Evolutionary conservation across 2,888 invertebrate genomes (phyloP).

Genomic region (Patella pellucida): DNA sequence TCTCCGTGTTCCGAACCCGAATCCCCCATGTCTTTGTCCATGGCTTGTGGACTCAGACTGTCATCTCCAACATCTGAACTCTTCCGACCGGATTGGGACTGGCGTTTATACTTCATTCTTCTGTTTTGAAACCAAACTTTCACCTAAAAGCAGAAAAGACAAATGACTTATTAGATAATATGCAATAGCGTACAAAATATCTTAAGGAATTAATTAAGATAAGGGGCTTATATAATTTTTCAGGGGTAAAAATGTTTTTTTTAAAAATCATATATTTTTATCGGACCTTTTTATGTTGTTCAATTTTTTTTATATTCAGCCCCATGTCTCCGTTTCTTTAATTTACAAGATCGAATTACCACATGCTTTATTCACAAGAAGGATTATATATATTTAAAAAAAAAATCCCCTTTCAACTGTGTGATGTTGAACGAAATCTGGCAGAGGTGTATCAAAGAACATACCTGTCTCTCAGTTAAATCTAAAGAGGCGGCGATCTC

Average conservation of each 20-base stretch:
- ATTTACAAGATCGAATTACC: no score
- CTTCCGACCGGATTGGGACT: conserved; percentile 55
- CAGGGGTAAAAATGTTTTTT: no score
- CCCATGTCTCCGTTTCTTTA: no score
- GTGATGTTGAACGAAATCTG: background rate
- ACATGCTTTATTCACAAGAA: no score
- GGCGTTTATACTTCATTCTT: conserved; percentile 84
- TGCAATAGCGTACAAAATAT: no score
- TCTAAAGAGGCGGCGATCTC: conserved; percentile 81
- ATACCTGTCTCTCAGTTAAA: conserved; percentile 80
- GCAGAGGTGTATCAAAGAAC: background rate
- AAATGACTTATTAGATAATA: background rate
- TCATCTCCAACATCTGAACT: conserved; percentile 34
- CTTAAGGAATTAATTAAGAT: no score
- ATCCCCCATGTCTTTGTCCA: conserved; percentile 22
- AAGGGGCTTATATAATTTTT: no score
- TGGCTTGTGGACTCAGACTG: conserved; percentile 1
- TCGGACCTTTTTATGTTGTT: no score
- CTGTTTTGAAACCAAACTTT: conserved; percentile 99
- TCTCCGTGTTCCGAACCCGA: conserved; percentile 14
- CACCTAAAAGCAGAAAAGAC: conserved; percentile 71
- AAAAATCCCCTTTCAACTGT: no score
- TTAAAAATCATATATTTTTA: no score
- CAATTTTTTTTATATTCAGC: no score
- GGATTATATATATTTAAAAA: no score